These are phyloP conservation scores for Pseudomyrmex flavicornis DNA, from an alignment of 1,140 invertebrate genomes.

Conservation along the genomic window DNA sequence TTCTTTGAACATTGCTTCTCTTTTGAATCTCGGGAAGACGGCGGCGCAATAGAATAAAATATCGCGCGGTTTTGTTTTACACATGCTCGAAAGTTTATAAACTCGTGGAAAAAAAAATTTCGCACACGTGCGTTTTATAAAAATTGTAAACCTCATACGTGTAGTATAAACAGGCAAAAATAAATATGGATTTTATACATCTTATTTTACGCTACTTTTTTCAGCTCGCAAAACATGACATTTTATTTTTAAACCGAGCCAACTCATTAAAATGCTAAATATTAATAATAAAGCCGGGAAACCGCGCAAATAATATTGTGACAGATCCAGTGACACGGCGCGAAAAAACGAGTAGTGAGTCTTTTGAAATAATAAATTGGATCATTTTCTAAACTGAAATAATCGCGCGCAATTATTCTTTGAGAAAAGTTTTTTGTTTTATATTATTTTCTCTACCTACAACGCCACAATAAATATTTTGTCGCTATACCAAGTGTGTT, in stretches of 20 bases:
- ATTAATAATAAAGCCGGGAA: slow-evolving; percentile 18
- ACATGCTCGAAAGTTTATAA: not conserved
- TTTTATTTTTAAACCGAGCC: not conserved
- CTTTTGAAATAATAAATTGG: slow-evolving; percentile 27
- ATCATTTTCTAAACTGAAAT: not conserved
- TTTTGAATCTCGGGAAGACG: not conserved
- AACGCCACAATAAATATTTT: too few species aligned
- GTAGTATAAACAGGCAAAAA: not conserved
- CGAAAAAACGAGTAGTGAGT: too few species aligned
- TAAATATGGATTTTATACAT: not conserved
- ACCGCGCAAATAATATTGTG: not conserved
- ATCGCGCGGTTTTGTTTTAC: not conserved
- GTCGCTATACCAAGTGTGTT: too few species aligned
- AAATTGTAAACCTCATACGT: not conserved
- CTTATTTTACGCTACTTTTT: not conserved
- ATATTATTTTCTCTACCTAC: not conserved
- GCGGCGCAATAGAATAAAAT: not conserved
- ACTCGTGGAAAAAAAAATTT: not conserved
- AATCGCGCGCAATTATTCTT: slow-evolving; percentile 9
- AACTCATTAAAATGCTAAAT: slow-evolving; percentile 50
- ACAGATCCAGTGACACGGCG: not conserved
- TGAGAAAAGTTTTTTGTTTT: not conserved
- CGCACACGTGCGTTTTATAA: not conserved
- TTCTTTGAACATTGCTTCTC: not conserved
- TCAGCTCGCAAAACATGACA: not conserved